Evolutionary conservation across 1,140 invertebrate species (phyloP).

Genomic region (Probaryconus sp.): DNA sequence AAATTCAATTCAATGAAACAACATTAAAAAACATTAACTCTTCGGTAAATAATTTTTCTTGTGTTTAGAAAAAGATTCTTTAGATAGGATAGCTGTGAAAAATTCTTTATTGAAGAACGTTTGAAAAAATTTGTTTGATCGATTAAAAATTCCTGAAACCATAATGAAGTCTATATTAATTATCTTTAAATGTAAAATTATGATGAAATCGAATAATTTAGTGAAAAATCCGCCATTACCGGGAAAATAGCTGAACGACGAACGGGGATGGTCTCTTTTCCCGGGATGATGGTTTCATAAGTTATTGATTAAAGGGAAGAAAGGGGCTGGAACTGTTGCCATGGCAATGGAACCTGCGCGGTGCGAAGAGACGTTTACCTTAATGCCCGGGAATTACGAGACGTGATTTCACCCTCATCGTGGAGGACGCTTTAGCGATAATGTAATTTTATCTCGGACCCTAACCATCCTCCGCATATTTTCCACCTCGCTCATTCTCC

Average conservation of each 20-base stretch:
- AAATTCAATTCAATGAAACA: too few species aligned
- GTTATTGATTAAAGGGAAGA: slow-evolving; percentile 76
- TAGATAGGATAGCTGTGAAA: too few species aligned
- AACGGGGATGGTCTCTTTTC: slow-evolving; percentile 40
- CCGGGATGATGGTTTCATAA: slow-evolving; percentile 74
- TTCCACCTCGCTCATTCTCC: slow-evolving; percentile 58
- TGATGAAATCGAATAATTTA: not conserved
- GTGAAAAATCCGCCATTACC: slow-evolving; percentile 60
- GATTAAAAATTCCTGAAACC: too few species aligned
- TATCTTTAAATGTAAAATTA: too few species aligned
- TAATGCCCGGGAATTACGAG: slow-evolving; percentile 77
- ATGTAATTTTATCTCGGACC: slow-evolving; percentile 71
- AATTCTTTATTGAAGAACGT: too few species aligned
- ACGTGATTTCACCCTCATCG: slow-evolving; percentile 73
- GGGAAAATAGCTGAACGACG: slow-evolving; percentile 39
- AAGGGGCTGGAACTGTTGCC: slow-evolving; percentile 69
- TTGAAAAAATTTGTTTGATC: too few species aligned
- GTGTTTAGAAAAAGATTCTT: too few species aligned
- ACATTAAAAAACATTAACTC: too few species aligned
- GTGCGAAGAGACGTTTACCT: slow-evolving; percentile 75
- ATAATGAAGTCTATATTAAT: too few species aligned
- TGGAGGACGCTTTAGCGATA: slow-evolving; percentile 71
- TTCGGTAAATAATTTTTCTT: too few species aligned
- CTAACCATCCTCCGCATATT: slow-evolving; percentile 48
- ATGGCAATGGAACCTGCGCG: slow-evolving; percentile 75